Conservation (phyloP, 2,113 vertebrate species). For the Glaucomys volans region DNA sequence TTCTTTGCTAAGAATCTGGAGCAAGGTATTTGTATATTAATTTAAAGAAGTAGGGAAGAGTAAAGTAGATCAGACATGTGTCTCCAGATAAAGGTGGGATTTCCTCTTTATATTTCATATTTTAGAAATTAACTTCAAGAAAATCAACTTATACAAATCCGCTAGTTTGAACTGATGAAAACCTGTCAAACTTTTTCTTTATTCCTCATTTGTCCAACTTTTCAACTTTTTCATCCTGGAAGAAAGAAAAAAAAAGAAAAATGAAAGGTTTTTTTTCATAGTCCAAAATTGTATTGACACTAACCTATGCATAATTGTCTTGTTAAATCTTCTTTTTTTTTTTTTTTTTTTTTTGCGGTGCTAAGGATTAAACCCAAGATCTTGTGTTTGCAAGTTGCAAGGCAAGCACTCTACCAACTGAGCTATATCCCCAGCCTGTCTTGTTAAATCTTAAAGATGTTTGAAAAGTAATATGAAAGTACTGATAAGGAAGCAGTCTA, state of each 20-base stretch:
- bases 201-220: background rate
- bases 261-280: background rate
- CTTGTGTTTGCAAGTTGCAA: too few species aligned
- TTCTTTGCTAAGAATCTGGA: slow-evolving; percentile 43
- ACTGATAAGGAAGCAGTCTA: background rate
- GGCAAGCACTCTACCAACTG: too few species aligned
- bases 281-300: background rate
- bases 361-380: too few species aligned
- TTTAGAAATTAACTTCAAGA: slow-evolving; percentile 34
- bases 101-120: background rate
- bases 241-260: background rate
- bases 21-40: slow-evolving; percentile 8
- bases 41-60: background rate
- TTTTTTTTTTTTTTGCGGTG: too few species aligned
- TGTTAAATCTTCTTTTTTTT: slow-evolving; percentile 6
- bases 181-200: background rate
- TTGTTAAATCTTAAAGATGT: slow-evolving; percentile 17
- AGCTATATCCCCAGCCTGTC: too few species aligned
- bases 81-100: background rate
- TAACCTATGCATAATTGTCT: slow-evolving; percentile 4
- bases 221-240: background rate
- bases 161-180: background rate
- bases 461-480: slow-evolving; percentile 44
- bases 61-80: background rate
- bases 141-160: background rate